These are phyloP conservation scores for Passer montanus DNA, from an alignment of 2,113 vertebrate genomes.

Conservation along the genomic window DNA sequence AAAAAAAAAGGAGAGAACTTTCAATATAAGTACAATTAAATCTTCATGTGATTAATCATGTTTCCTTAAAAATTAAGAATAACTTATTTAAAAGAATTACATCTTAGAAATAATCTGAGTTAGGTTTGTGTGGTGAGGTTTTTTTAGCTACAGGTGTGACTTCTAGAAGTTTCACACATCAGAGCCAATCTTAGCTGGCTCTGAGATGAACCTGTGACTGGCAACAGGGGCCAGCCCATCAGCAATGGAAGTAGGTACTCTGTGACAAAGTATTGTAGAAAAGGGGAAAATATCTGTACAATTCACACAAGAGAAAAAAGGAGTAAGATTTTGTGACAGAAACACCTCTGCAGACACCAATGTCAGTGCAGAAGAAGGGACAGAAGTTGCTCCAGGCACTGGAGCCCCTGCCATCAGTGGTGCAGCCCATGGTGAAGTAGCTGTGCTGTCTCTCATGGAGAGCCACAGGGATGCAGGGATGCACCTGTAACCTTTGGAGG, in stretches of 20 bases:
- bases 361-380: neutral
- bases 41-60: neutral
- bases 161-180: neutral
- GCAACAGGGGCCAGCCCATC: rapidly evolving
- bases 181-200: neutral
- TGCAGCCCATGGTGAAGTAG: neutral
- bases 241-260: neutral
- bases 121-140: neutral
- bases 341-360: neutral
- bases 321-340: neutral
- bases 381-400: rapidly evolving
- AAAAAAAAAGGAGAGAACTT: neutral
- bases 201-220: neutral
- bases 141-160: neutral
- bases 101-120: neutral
- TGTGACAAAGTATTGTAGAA: neutral
- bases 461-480: neutral
- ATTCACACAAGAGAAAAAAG: neutral
- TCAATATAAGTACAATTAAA: neutral
- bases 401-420: rapidly evolving
- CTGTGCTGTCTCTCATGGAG: neutral
- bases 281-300: neutral
- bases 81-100: neutral
- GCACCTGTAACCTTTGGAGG: neutral
- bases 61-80: neutral